phyloP scores from a whole-genome alignment of 2,888 invertebrate species.

The Gibbula magus region DNA sequence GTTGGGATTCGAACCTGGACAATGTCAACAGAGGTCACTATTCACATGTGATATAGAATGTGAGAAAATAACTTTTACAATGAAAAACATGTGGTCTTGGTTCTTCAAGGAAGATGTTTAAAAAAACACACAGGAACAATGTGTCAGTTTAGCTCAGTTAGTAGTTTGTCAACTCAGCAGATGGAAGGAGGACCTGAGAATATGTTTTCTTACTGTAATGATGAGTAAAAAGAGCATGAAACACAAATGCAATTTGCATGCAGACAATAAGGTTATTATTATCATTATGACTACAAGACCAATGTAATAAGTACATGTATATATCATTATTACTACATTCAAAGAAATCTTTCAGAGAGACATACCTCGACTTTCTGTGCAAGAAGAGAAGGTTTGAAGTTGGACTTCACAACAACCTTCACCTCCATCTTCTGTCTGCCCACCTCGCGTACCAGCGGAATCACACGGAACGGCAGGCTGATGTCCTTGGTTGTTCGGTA shows the following conservation, averaged over 20 bases:
- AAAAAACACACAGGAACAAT: no score
- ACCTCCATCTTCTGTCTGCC: constrained; percentile 99
- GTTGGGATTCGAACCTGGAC: constrained; percentile 90
- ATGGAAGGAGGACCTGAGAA: no score
- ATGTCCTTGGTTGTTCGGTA: constrained; percentile 99
- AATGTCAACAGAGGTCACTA: background rate
- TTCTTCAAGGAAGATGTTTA: no score
- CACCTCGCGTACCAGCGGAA: constrained; percentile 97
- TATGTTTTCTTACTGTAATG: no score
- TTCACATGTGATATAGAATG: no score
- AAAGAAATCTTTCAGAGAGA: background rate
- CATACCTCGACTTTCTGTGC: constrained; percentile 98
- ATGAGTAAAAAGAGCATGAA: no score
- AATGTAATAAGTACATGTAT: background rate
- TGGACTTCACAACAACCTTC: constrained; percentile 98
- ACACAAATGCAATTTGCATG: background rate
- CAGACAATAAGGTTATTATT: background rate
- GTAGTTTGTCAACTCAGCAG: no score
- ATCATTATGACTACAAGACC: background rate
- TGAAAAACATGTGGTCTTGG: no score
- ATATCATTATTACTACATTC: background rate
- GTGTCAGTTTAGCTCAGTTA: no score
- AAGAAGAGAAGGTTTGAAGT: constrained; percentile 97
- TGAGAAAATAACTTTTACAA: no score
- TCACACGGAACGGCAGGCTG: constrained; percentile 98